These are phyloP conservation scores for Apis cerana DNA, from an alignment of 1,140 invertebrate genomes.

Conservation along the genomic window DNA sequence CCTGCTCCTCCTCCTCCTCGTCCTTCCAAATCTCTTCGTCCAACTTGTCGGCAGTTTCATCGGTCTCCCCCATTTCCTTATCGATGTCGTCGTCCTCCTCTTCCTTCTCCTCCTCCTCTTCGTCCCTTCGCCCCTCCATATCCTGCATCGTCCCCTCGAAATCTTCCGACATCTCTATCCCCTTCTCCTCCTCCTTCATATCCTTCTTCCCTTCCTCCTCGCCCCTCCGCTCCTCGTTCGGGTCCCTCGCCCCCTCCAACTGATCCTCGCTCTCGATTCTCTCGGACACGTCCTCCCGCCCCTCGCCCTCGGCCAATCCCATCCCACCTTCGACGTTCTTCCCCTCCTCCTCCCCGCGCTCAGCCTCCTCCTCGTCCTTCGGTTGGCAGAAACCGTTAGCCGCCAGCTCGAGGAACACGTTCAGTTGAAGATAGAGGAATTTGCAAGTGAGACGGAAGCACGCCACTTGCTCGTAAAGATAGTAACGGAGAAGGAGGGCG, in stretches of 20 bases:
- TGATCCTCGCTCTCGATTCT: conserved; percentile 97
- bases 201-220: conserved; percentile 89
- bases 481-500: conserved; percentile 87
- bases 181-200: conserved; percentile 96
- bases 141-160: conserved; percentile 94
- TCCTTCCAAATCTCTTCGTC: conserved; percentile 95
- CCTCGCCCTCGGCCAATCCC: conserved; percentile 96
- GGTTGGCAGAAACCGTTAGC: conserved; percentile 97
- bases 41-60: conserved; percentile 89
- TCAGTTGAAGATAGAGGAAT: conserved; percentile 90
- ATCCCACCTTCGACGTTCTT: conserved; percentile 85
- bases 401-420: conserved; percentile 92
- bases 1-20: conserved; percentile 87
- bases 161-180: conserved; percentile 96
- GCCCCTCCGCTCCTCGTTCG: conserved; percentile 84
- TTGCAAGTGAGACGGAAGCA: conserved; percentile 90
- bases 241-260: conserved; percentile 92
- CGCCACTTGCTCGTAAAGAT: conserved; percentile 88
- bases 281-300: conserved; percentile 97
- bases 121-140: conserved; percentile 83
- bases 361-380: conserved; percentile 87
- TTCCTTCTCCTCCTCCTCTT: conserved; percentile 85
- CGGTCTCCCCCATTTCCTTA: conserved; percentile 97
- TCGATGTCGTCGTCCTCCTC: conserved; percentile 88
- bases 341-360: conserved; percentile 83